These are phyloP conservation scores for Andrena chrysosceles DNA, from an alignment of 2,888 invertebrate species.

Conservation along the genomic window DNA sequence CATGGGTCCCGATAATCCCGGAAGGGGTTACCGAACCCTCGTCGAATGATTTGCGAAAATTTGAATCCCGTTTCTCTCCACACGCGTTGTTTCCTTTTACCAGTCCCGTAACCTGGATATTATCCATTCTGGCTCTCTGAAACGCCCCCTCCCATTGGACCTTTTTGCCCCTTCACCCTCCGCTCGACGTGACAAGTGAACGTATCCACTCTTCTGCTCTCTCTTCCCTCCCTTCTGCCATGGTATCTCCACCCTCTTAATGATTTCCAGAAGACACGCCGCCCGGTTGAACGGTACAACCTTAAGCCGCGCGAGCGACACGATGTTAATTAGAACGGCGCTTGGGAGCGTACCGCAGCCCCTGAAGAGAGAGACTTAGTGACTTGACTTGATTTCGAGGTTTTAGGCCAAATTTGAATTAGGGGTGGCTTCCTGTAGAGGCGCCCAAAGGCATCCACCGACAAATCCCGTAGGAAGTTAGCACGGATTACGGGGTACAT, in stretches of 20 bases:
- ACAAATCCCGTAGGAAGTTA: slow-evolving; percentile 84
- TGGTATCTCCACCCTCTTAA: slow-evolving; percentile 66
- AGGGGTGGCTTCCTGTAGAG: slow-evolving; percentile 74
- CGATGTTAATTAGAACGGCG: slow-evolving; percentile 84
- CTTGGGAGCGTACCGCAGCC: slow-evolving; percentile 71
- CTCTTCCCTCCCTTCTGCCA: slow-evolving; percentile 20
- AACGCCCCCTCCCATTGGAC: slow-evolving; percentile 27
- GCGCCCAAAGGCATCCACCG: slow-evolving; percentile 69
- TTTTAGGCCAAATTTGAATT: slow-evolving; percentile 79
- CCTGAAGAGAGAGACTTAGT: slow-evolving; percentile 78
- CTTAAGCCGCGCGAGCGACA: slow-evolving; percentile 77
- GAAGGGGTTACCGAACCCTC: slow-evolving; percentile 77
- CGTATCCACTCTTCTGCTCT: slow-evolving; percentile 20
- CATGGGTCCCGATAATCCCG: slow-evolving; percentile 83
- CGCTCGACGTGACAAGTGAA: slow-evolving; percentile 44
- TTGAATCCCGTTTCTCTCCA: slow-evolving; percentile 73
- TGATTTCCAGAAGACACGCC: slow-evolving; percentile 77
- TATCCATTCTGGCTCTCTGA: slow-evolving; percentile 33
- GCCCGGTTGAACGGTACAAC: slow-evolving; percentile 56
- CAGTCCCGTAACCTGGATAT: slow-evolving; percentile 35
- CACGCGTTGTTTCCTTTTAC: slow-evolving; percentile 25
- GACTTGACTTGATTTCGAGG: slow-evolving; percentile 84
- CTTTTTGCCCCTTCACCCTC: slow-evolving; percentile 48
- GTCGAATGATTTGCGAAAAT: slow-evolving; percentile 81
- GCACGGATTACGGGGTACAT: slow-evolving; percentile 84